These are phyloP conservation scores for Ephialtes manifestator DNA, from an alignment of 2,888 invertebrate species.

Conservation along the genomic window DNA sequence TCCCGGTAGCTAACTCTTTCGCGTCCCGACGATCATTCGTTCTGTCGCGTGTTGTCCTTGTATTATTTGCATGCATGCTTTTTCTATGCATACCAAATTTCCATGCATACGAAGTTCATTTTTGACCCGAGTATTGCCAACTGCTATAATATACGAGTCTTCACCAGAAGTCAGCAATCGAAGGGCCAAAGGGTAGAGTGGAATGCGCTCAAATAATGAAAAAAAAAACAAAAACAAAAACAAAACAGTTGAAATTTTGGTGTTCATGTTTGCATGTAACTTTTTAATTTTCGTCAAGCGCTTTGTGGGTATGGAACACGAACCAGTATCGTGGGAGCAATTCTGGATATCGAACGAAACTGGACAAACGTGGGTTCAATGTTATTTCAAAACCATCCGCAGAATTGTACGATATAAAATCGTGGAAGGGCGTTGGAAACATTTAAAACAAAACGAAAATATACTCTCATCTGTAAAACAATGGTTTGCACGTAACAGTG, in stretches of 20 bases:
- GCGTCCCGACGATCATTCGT: constrained; percentile 30
- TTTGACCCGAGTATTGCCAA: constrained; percentile 45
- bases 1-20: constrained; percentile 25
- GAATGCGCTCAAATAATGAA: neutral
- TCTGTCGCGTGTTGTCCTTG: constrained; percentile 19
- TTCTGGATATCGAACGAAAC: constrained; percentile 15
- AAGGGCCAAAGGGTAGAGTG: neutral
- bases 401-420: neutral
- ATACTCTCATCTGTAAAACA: neutral
- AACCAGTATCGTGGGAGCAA: constrained; percentile 8
- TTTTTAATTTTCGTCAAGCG: constrained; percentile 49
- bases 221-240: constrained; percentile 23
- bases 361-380: constrained; percentile 1
- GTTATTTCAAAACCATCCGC: constrained; percentile 27
- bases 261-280: constrained; percentile 22
- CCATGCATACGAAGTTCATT: constrained; percentile 64
- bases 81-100: constrained; percentile 68
- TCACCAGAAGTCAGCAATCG: neutral
- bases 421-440: neutral
- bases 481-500: neutral
- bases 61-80: constrained; percentile 59
- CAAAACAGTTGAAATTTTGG: neutral
- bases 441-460: neutral
- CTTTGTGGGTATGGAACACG: constrained; percentile 4
- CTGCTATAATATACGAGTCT: constrained; percentile 24